Percentiles rank a stretch among this genome's conserved stretches.
Conservation (phyloP, 2,888 invertebrate genomes). For the Altica lythri region DNA sequence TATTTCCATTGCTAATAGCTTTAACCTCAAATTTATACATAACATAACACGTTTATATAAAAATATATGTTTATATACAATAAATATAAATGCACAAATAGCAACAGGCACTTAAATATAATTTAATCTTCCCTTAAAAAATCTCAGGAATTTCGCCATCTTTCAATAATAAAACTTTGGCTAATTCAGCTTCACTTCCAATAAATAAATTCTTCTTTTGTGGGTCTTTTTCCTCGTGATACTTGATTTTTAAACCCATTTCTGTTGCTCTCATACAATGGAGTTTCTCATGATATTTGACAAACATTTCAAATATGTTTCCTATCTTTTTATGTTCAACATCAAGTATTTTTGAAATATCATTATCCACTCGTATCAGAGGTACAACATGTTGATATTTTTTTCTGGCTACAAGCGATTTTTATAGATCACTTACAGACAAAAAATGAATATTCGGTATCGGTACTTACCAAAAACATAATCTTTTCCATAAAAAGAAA, state of each 20-base stretch:
- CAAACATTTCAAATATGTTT: slow-evolving; percentile 72
- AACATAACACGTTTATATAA: too few species aligned
- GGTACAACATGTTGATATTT: slow-evolving; percentile 63
- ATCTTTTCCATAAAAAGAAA: slow-evolving; percentile 85
- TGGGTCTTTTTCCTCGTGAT: slow-evolving; percentile 51
- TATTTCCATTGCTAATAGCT: too few species aligned
- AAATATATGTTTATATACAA: slow-evolving; percentile 6
- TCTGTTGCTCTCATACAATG: slow-evolving; percentile 82
- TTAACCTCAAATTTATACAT: too few species aligned
- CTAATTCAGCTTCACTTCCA: slow-evolving; percentile 63
- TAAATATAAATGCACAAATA: slow-evolving; percentile 3
- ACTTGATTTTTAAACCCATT: slow-evolving; percentile 69
- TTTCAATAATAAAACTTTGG: slow-evolving; percentile 60
- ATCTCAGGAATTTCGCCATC: slow-evolving; percentile 42
- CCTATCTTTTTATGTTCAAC: slow-evolving; percentile 56
- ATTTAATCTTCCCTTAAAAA: slow-evolving; percentile 8
- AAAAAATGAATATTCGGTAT: not conserved
- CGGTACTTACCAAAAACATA: slow-evolving; percentile 68
- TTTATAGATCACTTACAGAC: slow-evolving; percentile 14
- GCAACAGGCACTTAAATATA: slow-evolving; percentile 4
- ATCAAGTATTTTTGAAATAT: slow-evolving; percentile 62
- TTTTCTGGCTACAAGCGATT: slow-evolving; percentile 66
- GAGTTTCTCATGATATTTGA: slow-evolving; percentile 64
- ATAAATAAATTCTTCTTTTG: slow-evolving; percentile 58
- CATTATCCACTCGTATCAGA: slow-evolving; percentile 67